Base-by-base conservation (phyloP, 2,888 invertebrate species). In the Macrostomum cliftonense region DNA sequence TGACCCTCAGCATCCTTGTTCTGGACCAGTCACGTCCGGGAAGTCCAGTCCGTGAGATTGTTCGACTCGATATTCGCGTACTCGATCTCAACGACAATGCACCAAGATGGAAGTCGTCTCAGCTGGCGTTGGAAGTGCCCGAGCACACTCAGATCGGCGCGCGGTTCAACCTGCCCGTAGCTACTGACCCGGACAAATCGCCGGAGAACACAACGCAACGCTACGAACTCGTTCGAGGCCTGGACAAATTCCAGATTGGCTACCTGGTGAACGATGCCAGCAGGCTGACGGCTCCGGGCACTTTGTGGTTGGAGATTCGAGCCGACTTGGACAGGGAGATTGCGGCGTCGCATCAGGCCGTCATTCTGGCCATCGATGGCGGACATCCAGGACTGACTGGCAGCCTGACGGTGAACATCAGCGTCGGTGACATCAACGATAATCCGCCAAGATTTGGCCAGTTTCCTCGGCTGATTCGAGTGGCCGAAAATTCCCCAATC, bases 71-170 rank as follows among this genome's bases (percentile, higher is more conserved):
- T 11, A 9, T 46, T 4, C 17, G 21, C 4, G 43, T 46, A 12
- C 12, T 16, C 13, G 50, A 50, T 19, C 47, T 50, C 14, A 50
- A 50, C 39, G 50, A 50, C 42, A 50, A 50, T 21, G n/a, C 49
- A 11, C 50, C 50, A 9, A 2, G 17, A 2, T 50, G 50, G 50
- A n/a, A 39, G 2, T n/a, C 16, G 19, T 17, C 47, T 11, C 21
- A 17, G 14, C 47, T 50, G 7, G 12, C 9, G 7, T 39, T 50
- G 11, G 48, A 50, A 13, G 49, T 50, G 20, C 50, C 50, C 11
- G 50, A 50, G 38, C 51, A 50, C 50, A 37, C 50, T 4, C 49
- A 36, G 13, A 37, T 50, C n/a, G 17, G 40, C 14, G 17, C 47
- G 2, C 37, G 20, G 37, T 50, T 50, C 28, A 11, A 50, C 14